phyloP scores from a whole-genome alignment of 30 jellyfish, hydroid and myxozoan genomes.

The Chrysaora quinquecirrha region DNA sequence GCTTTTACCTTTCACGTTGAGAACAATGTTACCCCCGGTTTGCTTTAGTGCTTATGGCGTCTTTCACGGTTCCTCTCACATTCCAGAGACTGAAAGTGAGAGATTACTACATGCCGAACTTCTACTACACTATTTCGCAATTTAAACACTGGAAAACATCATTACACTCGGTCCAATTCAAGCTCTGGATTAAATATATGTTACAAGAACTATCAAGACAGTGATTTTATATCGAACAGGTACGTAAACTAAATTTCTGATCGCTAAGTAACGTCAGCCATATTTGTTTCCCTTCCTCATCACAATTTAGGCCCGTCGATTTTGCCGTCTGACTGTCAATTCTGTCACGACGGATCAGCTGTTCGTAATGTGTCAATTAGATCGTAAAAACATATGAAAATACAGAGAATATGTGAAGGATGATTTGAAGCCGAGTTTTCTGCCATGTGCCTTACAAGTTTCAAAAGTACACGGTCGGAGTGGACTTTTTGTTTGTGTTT shows the following conservation, averaged over 20 bases:
- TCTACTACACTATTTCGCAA: background rate
- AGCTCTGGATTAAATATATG: background rate
- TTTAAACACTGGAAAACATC: background rate
- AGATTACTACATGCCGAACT: background rate
- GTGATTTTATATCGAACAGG: background rate
- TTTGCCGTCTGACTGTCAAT: too few relatives aligned
- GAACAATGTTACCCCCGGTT: conserved; percentile 5
- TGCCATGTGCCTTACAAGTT: too few relatives aligned
- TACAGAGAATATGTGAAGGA: too few relatives aligned
- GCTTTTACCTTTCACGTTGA: too few relatives aligned
- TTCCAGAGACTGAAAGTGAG: conserved; percentile 33
- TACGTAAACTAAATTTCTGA: background rate
- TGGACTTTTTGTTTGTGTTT: too few relatives aligned
- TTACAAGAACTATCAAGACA: background rate
- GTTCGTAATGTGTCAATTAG: too few relatives aligned
- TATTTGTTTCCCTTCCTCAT: conserved; percentile 40
- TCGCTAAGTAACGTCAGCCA: background rate
- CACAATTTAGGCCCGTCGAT: conserved; percentile 18
- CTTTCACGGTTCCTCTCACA: conserved; percentile 19
- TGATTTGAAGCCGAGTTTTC: too few relatives aligned
- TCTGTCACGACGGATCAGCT: too few relatives aligned
- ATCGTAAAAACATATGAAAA: too few relatives aligned
- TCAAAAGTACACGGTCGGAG: too few relatives aligned
- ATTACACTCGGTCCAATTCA: background rate
- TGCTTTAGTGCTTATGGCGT: background rate